Conservation (phyloP, 2,888 invertebrate species). For the Cerastis rubricosa region DNA sequence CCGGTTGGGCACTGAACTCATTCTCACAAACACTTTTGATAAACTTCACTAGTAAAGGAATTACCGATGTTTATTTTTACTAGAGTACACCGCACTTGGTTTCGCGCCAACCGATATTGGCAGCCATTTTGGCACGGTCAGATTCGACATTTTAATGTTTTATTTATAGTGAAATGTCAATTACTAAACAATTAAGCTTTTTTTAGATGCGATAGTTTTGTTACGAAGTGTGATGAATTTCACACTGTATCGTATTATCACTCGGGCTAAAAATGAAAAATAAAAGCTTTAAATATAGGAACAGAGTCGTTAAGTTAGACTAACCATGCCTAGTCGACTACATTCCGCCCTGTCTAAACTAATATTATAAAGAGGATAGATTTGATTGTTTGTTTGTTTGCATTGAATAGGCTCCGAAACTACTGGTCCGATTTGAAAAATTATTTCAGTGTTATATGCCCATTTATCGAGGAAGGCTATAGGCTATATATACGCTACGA, state of each 20-base stretch:
- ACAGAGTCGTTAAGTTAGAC: too few species aligned
- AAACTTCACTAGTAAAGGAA: constrained; percentile 54
- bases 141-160: constrained; percentile 71
- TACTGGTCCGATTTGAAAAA: too few species aligned
- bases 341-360: too few species aligned
- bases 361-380: too few species aligned
- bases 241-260: constrained; percentile 27
- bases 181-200: constrained; percentile 64
- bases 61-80: constrained; percentile 62
- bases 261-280: too few species aligned
- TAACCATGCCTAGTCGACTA: too few species aligned
- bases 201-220: constrained; percentile 18
- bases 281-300: too few species aligned
- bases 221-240: constrained; percentile 42
- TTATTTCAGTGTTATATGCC: too few species aligned
- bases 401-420: too few species aligned
- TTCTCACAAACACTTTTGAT: constrained; percentile 63
- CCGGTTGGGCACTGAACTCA: constrained; percentile 81
- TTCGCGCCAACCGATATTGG: constrained; percentile 68
- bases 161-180: constrained; percentile 70
- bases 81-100: constrained; percentile 63
- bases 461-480: too few species aligned
- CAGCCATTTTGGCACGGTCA: constrained; percentile 65
- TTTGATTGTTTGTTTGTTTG: too few species aligned
- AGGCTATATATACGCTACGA: too few species aligned